A percentile compares a stretch with the other conserved stretches of the same genome.
Conservation (phyloP, 2,888 invertebrate genomes). For the Cyclophora albipunctata region DNA sequence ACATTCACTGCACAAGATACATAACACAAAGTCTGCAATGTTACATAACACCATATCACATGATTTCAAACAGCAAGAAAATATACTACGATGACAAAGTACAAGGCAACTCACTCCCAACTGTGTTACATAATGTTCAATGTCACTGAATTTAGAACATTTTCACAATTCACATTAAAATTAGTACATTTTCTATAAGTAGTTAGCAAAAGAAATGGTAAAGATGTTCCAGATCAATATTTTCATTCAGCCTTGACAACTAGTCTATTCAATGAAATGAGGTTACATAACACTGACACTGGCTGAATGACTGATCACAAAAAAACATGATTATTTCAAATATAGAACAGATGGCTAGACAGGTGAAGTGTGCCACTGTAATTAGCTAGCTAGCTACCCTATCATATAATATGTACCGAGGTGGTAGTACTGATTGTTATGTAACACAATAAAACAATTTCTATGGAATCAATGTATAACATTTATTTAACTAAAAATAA, state of each 20-base stretch:
- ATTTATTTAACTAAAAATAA: conserved; percentile 74
- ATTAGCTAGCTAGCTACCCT: not conserved
- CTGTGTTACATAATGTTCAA: conserved; percentile 20
- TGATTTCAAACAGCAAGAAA: conserved; percentile 41
- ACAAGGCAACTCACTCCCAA: conserved; percentile 40
- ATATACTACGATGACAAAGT: conserved; percentile 29
- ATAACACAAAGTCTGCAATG: conserved; percentile 31
- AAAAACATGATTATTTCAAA: conserved; percentile 13
- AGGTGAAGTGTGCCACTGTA: conserved; percentile 13
- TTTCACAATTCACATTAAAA: conserved; percentile 1
- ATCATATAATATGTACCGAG: conserved; percentile 5
- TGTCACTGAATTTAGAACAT: conserved; percentile 1
- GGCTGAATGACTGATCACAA: conserved; percentile 31
- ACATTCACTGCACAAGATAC: conserved; percentile 40
- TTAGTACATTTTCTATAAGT: conserved; percentile 3
- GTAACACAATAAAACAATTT: conserved; percentile 68
- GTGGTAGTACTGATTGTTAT: conserved; percentile 33
- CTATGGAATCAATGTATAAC: conserved; percentile 68
- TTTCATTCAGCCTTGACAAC: conserved; percentile 45
- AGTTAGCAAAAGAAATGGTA: not conserved
- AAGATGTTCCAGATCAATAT: conserved; percentile 17
- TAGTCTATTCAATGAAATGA: conserved; percentile 34
- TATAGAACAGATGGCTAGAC: conserved; percentile 9
- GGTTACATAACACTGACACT: conserved; percentile 59
- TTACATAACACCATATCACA: conserved; percentile 65